These are phyloP conservation scores for Aleiodes testaceus DNA, from an alignment of 2,888 invertebrate genomes.

Conservation along the genomic window DNA sequence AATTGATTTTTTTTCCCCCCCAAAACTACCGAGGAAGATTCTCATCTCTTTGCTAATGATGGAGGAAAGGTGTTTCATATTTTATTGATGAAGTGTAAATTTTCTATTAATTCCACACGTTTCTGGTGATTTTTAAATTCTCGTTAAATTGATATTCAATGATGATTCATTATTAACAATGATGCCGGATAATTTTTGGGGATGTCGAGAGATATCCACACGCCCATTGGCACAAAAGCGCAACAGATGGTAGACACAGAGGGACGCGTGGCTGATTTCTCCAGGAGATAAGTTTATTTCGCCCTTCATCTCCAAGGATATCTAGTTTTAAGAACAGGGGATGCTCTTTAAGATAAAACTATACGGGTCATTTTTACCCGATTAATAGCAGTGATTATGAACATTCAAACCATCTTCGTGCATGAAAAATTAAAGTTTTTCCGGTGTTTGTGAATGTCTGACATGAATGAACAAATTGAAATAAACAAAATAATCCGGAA, in stretches of 20 bases:
- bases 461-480: conserved; percentile 8
- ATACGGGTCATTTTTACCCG: background rate
- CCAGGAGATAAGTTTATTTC: conserved; percentile 36
- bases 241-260: conserved; percentile 64
- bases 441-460: background rate
- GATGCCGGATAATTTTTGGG: background rate
- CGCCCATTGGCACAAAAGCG: conserved; percentile 27
- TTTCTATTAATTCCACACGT: no score
- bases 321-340: background rate
- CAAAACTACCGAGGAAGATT: no score
- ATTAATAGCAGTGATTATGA: background rate
- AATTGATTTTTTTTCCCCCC: background rate
- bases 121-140: no score
- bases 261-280: conserved; percentile 58
- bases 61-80: no score
- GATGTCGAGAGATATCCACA: conserved; percentile 12
- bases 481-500: background rate
- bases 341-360: background rate
- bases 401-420: background rate
- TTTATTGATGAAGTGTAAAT: no score
- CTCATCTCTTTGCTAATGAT: no score
- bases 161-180: background rate
- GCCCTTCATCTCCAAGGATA: conserved; percentile 1
- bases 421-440: no score
- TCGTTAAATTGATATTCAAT: background rate